These are phyloP conservation scores for Plebejus argus DNA, from an alignment of 2,888 invertebrate genomes.

Conservation along the genomic window DNA sequence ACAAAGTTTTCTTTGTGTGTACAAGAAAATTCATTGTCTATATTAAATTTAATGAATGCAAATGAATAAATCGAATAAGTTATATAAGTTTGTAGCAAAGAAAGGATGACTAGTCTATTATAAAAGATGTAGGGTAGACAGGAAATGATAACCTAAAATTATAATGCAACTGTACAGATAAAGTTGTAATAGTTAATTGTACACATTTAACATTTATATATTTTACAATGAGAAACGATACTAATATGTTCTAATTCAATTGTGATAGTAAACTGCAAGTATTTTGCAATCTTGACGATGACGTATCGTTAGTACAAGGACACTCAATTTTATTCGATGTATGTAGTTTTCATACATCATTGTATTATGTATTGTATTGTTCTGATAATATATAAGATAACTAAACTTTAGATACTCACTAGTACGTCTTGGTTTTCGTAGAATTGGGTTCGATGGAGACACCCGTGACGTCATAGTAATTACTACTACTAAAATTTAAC, in stretches of 20 bases:
- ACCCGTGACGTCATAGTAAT: conserved; percentile 65
- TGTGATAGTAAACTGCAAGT: conserved; percentile 5
- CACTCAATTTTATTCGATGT: conserved; percentile 34
- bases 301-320: conserved; percentile 23
- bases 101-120: neutral
- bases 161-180: neutral
- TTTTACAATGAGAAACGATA: neutral
- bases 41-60: neutral
- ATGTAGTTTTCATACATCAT: neutral
- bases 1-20: too few species aligned
- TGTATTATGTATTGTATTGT: neutral
- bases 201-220: neutral
- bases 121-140: conserved; percentile 5
- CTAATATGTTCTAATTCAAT: neutral
- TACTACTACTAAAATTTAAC: conserved; percentile 80
- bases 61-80: neutral
- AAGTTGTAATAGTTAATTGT: neutral
- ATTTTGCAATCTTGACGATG: conserved; percentile 21
- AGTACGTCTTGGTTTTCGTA: conserved; percentile 57
- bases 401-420: conserved; percentile 54
- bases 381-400: conserved; percentile 25
- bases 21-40: neutral
- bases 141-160: neutral
- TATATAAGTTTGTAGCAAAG: neutral
- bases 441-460: conserved; percentile 53